Conservation (phyloP, 2,113 vertebrate genomes). For the Trematocara zebra region DNA sequence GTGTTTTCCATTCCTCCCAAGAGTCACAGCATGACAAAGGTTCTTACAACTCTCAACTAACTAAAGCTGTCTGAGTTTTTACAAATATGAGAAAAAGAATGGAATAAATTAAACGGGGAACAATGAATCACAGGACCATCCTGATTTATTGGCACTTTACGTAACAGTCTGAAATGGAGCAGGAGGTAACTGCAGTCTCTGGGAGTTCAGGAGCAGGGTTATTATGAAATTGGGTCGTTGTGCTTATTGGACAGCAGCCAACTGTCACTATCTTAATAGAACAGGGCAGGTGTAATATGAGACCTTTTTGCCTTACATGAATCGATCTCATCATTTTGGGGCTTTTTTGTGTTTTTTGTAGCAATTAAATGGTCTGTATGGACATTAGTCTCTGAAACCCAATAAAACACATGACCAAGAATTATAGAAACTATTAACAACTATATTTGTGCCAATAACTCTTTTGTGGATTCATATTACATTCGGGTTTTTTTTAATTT, state of each 20-base stretch:
- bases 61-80: constrained; percentile 31
- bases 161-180: constrained; percentile 14
- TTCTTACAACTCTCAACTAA: constrained; percentile 23
- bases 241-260: constrained; percentile 19
- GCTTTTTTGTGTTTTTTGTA: background rate
- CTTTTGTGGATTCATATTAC: background rate
- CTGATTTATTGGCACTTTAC: constrained; percentile 19
- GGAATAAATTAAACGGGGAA: constrained; percentile 20
- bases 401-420: background rate
- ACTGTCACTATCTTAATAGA: constrained; percentile 28
- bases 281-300: background rate
- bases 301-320: background rate
- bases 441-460: background rate
- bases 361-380: background rate
- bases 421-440: background rate
- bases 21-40: constrained; percentile 20
- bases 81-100: background rate
- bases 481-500: rapidly evolving
- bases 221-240: constrained; percentile 5
- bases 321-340: background rate
- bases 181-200: background rate
- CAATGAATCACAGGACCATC: constrained; percentile 1
- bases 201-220: background rate
- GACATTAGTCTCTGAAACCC: background rate
- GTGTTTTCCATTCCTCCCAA: constrained; percentile 1